These are phyloP conservation scores for Patella caerulea DNA, from an alignment of 2,888 invertebrate genomes.

Conservation along the genomic window DNA sequence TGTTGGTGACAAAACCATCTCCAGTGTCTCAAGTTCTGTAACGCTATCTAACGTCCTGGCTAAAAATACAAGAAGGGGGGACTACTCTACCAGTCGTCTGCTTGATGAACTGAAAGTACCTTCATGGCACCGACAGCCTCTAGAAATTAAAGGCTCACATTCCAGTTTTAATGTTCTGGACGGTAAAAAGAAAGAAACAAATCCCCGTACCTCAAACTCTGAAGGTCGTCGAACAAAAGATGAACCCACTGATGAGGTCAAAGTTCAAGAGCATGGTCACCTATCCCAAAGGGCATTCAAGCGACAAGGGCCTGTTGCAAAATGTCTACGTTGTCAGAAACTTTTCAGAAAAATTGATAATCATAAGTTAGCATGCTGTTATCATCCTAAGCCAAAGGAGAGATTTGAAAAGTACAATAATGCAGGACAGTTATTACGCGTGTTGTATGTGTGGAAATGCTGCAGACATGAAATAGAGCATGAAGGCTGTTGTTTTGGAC, in stretches of 20 bases:
- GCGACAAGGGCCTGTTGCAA: constrained; percentile 55
- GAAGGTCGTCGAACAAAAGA: neutral
- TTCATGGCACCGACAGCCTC: constrained; percentile 12
- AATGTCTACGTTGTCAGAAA: constrained; percentile 66
- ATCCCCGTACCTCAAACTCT: neutral
- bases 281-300: constrained; percentile 25
- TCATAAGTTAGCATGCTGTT: constrained; percentile 64
- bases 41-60: neutral
- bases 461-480: constrained; percentile 59
- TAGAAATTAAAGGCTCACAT: constrained; percentile 15
- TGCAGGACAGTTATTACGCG: constrained; percentile 57
- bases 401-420: constrained; percentile 61
- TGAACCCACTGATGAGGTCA: constrained; percentile 11
- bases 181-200: constrained; percentile 5
- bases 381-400: constrained; percentile 63
- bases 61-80: neutral
- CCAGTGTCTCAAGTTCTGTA: neutral
- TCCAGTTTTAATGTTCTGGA: constrained; percentile 10
- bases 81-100: neutral
- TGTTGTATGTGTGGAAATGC: constrained; percentile 64
- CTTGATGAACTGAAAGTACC: neutral
- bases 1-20: neutral
- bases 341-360: constrained; percentile 64
- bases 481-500: constrained; percentile 62
- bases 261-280: constrained; percentile 1